Conservation (phyloP, 2,888 invertebrate genomes). For the Drosophila peninsularis region DNA sequence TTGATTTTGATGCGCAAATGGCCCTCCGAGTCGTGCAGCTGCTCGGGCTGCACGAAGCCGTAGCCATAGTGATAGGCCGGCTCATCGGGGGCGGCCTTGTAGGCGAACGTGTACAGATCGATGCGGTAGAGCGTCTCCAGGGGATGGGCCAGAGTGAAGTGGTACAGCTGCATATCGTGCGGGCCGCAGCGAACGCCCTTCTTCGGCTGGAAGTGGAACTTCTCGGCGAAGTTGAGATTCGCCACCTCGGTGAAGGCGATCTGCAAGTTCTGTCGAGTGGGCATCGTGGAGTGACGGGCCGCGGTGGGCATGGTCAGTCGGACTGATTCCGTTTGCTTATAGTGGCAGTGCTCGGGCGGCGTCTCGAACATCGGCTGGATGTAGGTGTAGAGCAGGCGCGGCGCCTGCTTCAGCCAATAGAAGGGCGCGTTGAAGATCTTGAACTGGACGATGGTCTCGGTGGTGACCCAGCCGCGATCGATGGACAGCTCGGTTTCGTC, state of each 20-base stretch:
- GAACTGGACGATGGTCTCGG: conserved; percentile 92
- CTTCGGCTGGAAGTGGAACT: conserved; percentile 88
- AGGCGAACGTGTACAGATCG: conserved; percentile 91
- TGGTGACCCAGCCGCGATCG: conserved; percentile 92
- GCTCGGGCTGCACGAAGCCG: conserved; percentile 93
- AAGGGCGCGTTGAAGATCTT: conserved; percentile 92
- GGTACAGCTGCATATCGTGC: conserved; percentile 91
- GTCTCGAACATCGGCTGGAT: conserved; percentile 88
- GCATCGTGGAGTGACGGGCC: conserved; percentile 66
- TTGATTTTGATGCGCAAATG: conserved; percentile 91
- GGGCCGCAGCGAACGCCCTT: conserved; percentile 91
- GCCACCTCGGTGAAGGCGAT: conserved; percentile 87
- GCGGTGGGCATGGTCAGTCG: not conserved
- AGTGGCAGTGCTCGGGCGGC: conserved; percentile 57
- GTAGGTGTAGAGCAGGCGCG: conserved; percentile 88
- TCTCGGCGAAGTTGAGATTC: conserved; percentile 86
- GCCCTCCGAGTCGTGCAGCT: conserved; percentile 91
- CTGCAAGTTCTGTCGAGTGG: conserved; percentile 14
- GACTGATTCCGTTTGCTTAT: rapidly evolving
- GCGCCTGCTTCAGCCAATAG: conserved; percentile 88
- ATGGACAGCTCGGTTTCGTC: conserved; percentile 85
- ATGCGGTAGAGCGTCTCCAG: conserved; percentile 91
- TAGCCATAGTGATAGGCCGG: conserved; percentile 94
- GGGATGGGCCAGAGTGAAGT: conserved; percentile 89
- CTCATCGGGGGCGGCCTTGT: conserved; percentile 87